Conservation (phyloP, 2,113 vertebrate genomes). For the Eulacestoma nigropectus region DNA sequence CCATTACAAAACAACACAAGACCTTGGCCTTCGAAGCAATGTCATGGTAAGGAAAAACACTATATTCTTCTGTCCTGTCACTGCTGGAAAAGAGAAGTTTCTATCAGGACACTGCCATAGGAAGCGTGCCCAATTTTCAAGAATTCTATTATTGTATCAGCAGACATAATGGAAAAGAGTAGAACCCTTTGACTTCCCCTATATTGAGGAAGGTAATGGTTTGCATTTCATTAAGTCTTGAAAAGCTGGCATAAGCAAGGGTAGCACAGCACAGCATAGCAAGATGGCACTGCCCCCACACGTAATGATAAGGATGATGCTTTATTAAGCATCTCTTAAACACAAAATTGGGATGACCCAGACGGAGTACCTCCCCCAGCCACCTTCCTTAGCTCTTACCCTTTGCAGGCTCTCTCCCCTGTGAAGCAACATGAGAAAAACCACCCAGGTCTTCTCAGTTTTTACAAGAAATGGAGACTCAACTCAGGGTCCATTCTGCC, state of each 20-base stretch:
- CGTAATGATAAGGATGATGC: neutral
- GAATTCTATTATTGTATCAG: neutral
- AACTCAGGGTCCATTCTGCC: neutral
- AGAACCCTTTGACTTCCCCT: neutral
- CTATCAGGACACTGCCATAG: neutral
- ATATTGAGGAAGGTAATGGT: neutral
- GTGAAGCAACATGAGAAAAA: neutral
- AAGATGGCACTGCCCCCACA: neutral
- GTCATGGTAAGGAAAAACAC: neutral
- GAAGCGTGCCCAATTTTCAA: neutral
- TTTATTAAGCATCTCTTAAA: neutral
- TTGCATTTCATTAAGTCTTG: neutral
- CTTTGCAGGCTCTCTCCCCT: neutral
- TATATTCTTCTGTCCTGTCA: neutral
- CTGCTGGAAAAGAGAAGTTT: neutral
- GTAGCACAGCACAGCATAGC: neutral
- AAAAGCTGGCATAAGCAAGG: neutral
- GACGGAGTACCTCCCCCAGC: neutral
- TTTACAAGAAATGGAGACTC: neutral
- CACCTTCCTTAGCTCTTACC: neutral
- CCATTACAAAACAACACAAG: neutral
- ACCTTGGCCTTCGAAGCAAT: neutral
- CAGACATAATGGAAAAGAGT: neutral
- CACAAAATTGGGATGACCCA: neutral
- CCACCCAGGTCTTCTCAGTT: neutral